Percentiles rank a stretch among this genome's conserved stretches.
Conservation (phyloP, 2,113 vertebrate species). For the Hippocampus mohnikei region DNA sequence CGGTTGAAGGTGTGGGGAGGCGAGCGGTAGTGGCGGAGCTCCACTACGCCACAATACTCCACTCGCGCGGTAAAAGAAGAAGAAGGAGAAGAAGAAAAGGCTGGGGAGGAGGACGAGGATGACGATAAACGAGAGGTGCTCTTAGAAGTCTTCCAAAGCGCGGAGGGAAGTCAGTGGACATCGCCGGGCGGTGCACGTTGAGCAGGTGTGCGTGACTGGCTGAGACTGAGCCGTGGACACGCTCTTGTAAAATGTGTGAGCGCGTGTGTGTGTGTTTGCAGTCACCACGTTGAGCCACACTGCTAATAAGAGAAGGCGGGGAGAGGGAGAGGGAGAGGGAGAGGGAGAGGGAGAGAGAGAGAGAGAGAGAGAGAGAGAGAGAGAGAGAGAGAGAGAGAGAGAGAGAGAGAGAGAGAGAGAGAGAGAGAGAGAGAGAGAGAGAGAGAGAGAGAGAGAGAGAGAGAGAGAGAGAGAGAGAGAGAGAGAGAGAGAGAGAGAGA, state of each 20-base stretch:
- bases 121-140: constrained; percentile 19
- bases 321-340: background rate
- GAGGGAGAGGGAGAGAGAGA: background rate
- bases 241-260: background rate
- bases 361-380: no score
- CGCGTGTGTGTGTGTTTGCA: background rate
- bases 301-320: constrained; percentile 29
- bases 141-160: constrained; percentile 54
- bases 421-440: background rate
- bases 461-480: background rate
- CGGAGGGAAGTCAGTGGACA: constrained; percentile 31
- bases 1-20: constrained; percentile 27
- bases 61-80: background rate
- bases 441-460: background rate
- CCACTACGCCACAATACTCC: background rate
- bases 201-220: constrained; percentile 36
- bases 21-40: constrained; percentile 14
- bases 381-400: no score
- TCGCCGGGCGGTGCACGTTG: constrained; percentile 4
- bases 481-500: background rate
- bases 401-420: background rate
- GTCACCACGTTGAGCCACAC: background rate
- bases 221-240: constrained; percentile 40
- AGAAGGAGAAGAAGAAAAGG: background rate
- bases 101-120: background rate